phyloP scores from a whole-genome alignment of 1,140 invertebrate genomes.

The Formica selysi region DNA sequence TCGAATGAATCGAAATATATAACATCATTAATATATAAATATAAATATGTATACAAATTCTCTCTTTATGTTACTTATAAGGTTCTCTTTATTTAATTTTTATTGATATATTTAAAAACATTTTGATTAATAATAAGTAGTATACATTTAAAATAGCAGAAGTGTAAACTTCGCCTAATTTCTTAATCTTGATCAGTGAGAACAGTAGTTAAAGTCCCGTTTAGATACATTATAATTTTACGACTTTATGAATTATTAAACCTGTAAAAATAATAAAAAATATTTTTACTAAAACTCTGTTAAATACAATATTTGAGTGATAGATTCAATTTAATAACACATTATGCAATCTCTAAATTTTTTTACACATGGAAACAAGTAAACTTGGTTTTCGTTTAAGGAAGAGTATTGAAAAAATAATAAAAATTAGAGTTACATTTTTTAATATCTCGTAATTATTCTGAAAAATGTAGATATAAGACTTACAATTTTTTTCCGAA shows the following conservation, averaged over 20 bases:
- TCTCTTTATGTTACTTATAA: too few relatives aligned
- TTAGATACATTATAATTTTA: neutral
- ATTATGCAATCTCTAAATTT: neutral
- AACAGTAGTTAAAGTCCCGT: neutral
- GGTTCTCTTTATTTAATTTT: neutral
- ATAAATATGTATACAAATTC: neutral
- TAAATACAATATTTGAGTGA: neutral
- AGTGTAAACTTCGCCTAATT: neutral
- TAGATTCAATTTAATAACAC: neutral
- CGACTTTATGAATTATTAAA: too few relatives aligned
- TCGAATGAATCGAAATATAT: constrained; percentile 30
- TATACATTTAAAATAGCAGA: neutral
- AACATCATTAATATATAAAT: constrained; percentile 12
- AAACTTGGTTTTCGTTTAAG: neutral
- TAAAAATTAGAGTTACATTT: neutral
- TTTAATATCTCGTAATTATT: neutral
- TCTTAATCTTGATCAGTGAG: neutral
- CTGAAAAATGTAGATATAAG: neutral
- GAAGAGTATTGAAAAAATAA: neutral
- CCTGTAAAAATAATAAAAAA: constrained; percentile 38
- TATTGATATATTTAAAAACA: neutral
- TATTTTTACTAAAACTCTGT: neutral
- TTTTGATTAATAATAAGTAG: neutral
- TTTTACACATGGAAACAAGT: neutral
- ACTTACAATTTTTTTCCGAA: neutral